Percentiles rank a stretch among this genome's conserved stretches.
Evolutionary conservation across 2,888 invertebrate species (phyloP).

Genomic region (Trachelus stipa): DNA sequence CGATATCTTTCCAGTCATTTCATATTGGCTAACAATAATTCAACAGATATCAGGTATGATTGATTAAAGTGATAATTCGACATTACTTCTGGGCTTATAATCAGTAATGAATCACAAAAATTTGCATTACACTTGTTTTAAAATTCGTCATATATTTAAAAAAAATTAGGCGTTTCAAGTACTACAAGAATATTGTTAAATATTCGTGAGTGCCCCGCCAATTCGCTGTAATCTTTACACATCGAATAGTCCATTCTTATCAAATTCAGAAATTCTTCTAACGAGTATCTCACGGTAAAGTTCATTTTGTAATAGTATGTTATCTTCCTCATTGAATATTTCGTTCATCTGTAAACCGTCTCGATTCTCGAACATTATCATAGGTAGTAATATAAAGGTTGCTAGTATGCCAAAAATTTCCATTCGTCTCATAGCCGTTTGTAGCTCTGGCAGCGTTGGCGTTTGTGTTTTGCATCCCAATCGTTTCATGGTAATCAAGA

Average conservation of each 20-base stretch:
- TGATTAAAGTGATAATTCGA: no score
- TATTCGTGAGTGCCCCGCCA: neutral
- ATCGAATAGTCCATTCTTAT: neutral
- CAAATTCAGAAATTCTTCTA: neutral
- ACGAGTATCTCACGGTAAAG: neutral
- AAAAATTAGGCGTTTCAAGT: neutral
- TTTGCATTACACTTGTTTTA: neutral
- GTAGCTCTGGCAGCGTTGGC: slow-evolving; percentile 42
- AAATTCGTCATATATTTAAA: neutral
- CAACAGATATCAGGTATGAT: no score
- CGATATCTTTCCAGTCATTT: no score
- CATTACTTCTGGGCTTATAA: no score
- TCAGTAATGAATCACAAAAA: no score
- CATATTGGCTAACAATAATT: no score
- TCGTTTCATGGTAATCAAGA: slow-evolving; percentile 45
- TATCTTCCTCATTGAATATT: slow-evolving; percentile 15
- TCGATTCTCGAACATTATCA: slow-evolving; percentile 46
- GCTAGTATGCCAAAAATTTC: slow-evolving; percentile 43
- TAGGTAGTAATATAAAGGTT: slow-evolving; percentile 43
- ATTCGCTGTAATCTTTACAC: neutral
- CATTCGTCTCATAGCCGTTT: slow-evolving; percentile 33
- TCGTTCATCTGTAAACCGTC: slow-evolving; percentile 47
- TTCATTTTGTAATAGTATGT: neutral
- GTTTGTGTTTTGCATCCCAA: slow-evolving; percentile 47
- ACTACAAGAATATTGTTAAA: neutral